A percentile compares a stretch with the other conserved stretches of the same genome.
Conservation (phyloP, 2,888 invertebrate species). For the Ochropleura leucogaster region DNA sequence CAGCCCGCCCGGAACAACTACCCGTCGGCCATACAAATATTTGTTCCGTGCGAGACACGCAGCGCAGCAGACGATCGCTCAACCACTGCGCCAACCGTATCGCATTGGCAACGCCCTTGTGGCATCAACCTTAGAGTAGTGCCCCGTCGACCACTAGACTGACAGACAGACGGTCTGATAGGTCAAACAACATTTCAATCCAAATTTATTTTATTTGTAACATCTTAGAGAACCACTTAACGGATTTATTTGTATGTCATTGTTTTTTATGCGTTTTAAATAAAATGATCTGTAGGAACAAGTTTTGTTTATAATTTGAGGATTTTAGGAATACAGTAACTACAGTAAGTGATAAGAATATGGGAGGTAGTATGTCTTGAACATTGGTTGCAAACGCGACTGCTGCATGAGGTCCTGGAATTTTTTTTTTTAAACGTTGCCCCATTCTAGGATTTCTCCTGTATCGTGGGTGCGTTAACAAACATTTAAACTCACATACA, state of each 20-base stretch:
- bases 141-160: conserved; percentile 21
- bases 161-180: conserved; percentile 23
- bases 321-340: background rate
- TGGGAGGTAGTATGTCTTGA: background rate
- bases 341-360: background rate
- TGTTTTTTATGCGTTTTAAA: conserved; percentile 12
- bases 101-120: too few species aligned
- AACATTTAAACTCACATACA: too few species aligned
- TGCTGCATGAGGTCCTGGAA: too few species aligned
- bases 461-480: too few species aligned
- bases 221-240: conserved; percentile 39
- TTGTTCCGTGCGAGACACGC: too few species aligned
- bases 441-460: too few species aligned
- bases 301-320: background rate
- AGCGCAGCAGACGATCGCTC: too few species aligned
- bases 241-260: conserved; percentile 38
- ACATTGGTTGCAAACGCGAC: too few species aligned
- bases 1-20: too few species aligned
- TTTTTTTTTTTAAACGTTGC: too few species aligned
- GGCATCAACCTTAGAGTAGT: background rate
- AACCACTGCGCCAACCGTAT: too few species aligned
- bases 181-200: conserved; percentile 48
- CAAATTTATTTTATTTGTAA: conserved; percentile 22
- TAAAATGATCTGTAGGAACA: background rate
- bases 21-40: too few species aligned